Conservation (phyloP, 2,888 invertebrate genomes). For the Biston betularia region DNA sequence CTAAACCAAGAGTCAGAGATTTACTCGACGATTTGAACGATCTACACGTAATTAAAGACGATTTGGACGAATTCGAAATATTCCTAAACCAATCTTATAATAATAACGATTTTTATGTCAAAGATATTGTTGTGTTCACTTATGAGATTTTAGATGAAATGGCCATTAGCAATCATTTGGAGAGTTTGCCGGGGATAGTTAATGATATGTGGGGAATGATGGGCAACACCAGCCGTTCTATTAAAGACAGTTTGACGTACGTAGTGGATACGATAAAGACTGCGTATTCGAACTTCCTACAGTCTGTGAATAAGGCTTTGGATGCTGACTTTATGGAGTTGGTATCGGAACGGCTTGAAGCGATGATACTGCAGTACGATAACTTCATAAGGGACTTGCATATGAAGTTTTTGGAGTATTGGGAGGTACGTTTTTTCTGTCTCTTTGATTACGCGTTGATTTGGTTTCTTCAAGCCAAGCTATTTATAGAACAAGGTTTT, state of each 20-base stretch:
- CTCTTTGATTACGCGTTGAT: background rate
- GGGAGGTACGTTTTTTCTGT: conserved; percentile 78
- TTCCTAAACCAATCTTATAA: conserved; percentile 92
- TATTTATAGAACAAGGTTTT: too few species aligned
- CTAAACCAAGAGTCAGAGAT: conserved; percentile 88
- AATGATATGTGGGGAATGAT: conserved; percentile 94
- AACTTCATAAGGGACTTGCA: conserved; percentile 92
- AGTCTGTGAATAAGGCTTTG: conserved; percentile 89
- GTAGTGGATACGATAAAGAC: conserved; percentile 90
- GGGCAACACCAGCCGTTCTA: conserved; percentile 93
- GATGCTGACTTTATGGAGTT: conserved; percentile 92
- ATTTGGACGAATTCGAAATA: conserved; percentile 88
- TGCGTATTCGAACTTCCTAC: conserved; percentile 89
- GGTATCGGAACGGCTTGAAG: conserved; percentile 89
- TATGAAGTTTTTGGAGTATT: conserved; percentile 87
- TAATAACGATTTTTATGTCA: conserved; percentile 93
- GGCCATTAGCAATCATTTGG: conserved; percentile 91
- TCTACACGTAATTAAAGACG: conserved; percentile 90
- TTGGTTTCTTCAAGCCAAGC: too few species aligned
- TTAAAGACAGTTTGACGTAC: conserved; percentile 91
- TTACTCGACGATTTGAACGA: conserved; percentile 91
- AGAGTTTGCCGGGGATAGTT: conserved; percentile 92
- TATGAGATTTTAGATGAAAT: conserved; percentile 91
- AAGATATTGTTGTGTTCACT: conserved; percentile 90
- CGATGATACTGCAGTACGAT: conserved; percentile 91